phyloP scores from a whole-genome alignment of 2,113 vertebrate species.

The Takifugu flavidus region DNA sequence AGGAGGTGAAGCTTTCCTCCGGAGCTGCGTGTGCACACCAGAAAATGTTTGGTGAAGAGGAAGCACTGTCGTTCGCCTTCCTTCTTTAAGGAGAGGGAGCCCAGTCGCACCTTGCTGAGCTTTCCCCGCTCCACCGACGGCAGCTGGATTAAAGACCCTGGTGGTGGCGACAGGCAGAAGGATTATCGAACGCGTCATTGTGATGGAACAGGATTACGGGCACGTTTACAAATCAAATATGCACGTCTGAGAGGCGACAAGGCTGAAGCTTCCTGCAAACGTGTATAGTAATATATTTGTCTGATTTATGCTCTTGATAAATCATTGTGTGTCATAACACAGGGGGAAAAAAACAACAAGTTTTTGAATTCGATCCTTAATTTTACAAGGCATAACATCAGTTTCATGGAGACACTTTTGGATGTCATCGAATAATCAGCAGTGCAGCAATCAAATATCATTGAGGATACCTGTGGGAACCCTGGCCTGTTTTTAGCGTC shows the following conservation, averaged over 20 bases:
- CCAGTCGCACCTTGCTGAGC: constrained; percentile 95
- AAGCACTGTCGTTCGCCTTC: constrained; percentile 98
- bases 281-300: neutral
- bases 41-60: constrained; percentile 97
- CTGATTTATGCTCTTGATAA: neutral
- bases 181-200: constrained; percentile 36
- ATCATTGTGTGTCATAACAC: too few species aligned
- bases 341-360: too few species aligned
- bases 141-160: constrained; percentile 97
- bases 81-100: constrained; percentile 93
- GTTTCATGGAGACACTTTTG: too few species aligned
- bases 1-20: constrained; percentile 97
- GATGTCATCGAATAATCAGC: too few species aligned
- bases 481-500: too few species aligned
- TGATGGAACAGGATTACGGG: constrained; percentile 3
- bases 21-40: constrained; percentile 97
- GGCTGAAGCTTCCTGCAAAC: neutral
- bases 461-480: too few species aligned
- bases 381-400: too few species aligned
- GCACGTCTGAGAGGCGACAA: neutral
- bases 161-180: constrained; percentile 5
- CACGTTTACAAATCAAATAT: constrained; percentile 15
- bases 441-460: too few species aligned
- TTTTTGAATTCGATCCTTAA: too few species aligned
- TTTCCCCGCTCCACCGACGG: constrained; percentile 96